Base-by-base conservation (phyloP, 2,797 vertebrate genomes). In the Hipposideros larvatus region DNA sequence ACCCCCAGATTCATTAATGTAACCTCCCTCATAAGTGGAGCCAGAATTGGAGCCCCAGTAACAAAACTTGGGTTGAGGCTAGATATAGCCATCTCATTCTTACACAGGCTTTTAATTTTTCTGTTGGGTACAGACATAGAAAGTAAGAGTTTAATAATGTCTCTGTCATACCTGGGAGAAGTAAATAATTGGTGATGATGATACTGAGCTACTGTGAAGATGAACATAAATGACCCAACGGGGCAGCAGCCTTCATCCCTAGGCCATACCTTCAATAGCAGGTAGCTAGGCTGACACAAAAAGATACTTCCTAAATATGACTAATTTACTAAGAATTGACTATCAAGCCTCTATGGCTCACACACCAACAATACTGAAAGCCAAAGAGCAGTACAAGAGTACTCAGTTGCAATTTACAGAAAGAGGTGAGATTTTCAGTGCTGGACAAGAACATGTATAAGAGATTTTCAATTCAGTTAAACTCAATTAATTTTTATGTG, bases 381-480 rank as follows among this genome's bases (percentile, higher is more conserved):
- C 28, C 68, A 46, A 80, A 84, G 59, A n/a, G 61, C 19, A 19
- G 2, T 37, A 57, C 11, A 19, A 55, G 24, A 4, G 21, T 55
- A 43, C 24, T 59, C 41, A 63, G 5, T 28, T 92, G 16, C 11
- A 21, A 51, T 86, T 65, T 46, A 37, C 24, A 74, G 65, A 93
- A 0, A 63, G 4, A 43, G 10, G 8, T n/a, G 46, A 92, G 46
- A 87, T 34, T 88, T 96, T 65, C 21, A 61, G 15, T 63, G 41
- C 53, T 41, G 61, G 37, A 34, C 5, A n/a, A 34, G 75, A 90
- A 92, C 59, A 61, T 21, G 13, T 10, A 41, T 37, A 46, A 75
- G 4, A 68, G 41, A 91, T 46, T 87, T 96, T 85, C 37, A 31
- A 66, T 87, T 80, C 51, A 55, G 28, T 84, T 94, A 21, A 84